Conservation (phyloP, 2,888 invertebrate genomes). For the Agrochola lychnidis region DNA sequence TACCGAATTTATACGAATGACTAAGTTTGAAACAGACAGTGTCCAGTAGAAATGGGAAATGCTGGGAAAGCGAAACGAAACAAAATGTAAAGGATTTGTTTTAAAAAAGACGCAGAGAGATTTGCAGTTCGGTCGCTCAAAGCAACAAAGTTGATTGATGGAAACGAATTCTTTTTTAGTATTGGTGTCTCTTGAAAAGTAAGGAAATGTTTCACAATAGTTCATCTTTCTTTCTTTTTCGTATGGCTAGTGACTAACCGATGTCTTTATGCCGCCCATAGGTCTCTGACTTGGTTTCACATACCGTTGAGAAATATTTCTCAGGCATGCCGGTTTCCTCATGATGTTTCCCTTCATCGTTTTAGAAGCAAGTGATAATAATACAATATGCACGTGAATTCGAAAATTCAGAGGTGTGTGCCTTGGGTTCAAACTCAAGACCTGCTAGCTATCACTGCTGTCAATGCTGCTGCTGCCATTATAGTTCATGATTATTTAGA, state of each 20-base stretch:
- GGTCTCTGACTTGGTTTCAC: too few relatives aligned
- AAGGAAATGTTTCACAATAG: background rate
- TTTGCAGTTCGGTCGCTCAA: constrained; percentile 39
- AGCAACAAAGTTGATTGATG: constrained; percentile 52
- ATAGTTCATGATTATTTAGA: background rate
- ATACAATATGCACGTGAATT: too few relatives aligned
- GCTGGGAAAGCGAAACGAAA: constrained; percentile 28
- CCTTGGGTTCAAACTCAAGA: too few relatives aligned
- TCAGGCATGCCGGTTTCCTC: too few relatives aligned
- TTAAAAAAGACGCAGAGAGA: constrained; percentile 40
- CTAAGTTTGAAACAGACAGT: constrained; percentile 51
- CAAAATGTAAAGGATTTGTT: constrained; percentile 52
- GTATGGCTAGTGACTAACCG: too few relatives aligned
- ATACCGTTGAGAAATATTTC: too few relatives aligned
- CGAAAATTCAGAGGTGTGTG: too few relatives aligned
- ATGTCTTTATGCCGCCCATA: too few relatives aligned
- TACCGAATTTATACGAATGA: constrained; percentile 41
- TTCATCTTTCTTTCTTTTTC: too few relatives aligned
- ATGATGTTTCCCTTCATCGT: too few relatives aligned
- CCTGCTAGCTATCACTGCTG: too few relatives aligned
- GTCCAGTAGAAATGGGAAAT: constrained; percentile 45
- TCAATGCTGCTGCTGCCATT: background rate
- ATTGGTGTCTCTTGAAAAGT: constrained; percentile 3
- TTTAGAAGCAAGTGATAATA: too few relatives aligned
- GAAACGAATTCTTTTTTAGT: constrained; percentile 22